phyloP scores from a whole-genome alignment of 2,113 vertebrate species.

The Bostrychus sinensis region DNA sequence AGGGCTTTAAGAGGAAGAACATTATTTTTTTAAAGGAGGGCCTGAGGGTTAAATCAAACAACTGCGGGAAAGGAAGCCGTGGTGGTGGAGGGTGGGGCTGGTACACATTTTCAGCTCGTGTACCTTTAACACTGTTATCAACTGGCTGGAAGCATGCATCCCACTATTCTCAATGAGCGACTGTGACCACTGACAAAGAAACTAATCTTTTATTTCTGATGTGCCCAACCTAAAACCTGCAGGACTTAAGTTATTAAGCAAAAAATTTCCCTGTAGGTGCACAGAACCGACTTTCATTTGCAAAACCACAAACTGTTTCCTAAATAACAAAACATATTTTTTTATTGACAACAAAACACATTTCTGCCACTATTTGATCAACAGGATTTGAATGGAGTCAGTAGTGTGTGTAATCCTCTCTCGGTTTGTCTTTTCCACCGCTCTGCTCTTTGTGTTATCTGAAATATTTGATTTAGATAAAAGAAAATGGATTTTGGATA shows the following conservation, averaged over 20 bases:
- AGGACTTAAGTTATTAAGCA: background rate
- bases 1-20: too few species aligned
- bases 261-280: background rate
- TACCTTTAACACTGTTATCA: background rate
- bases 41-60: too few species aligned
- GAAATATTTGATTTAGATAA: constrained; percentile 8
- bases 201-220: background rate
- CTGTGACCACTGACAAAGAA: background rate
- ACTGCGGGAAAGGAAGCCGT: too few species aligned
- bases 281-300: background rate
- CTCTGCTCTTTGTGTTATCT: background rate
- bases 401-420: background rate
- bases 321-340: background rate
- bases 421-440: background rate
- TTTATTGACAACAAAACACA: background rate
- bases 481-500: background rate
- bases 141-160: background rate
- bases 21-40: too few species aligned
- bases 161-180: too few species aligned
- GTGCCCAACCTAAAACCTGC: background rate
- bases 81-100: too few species aligned
- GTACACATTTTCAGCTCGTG: too few species aligned
- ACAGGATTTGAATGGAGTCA: constrained; percentile 2
- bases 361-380: background rate
- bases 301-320: constrained; percentile 1